Evolutionary conservation across 2,888 invertebrate genomes (phyloP).

Genomic region (Drosophila sordidula): DNA sequence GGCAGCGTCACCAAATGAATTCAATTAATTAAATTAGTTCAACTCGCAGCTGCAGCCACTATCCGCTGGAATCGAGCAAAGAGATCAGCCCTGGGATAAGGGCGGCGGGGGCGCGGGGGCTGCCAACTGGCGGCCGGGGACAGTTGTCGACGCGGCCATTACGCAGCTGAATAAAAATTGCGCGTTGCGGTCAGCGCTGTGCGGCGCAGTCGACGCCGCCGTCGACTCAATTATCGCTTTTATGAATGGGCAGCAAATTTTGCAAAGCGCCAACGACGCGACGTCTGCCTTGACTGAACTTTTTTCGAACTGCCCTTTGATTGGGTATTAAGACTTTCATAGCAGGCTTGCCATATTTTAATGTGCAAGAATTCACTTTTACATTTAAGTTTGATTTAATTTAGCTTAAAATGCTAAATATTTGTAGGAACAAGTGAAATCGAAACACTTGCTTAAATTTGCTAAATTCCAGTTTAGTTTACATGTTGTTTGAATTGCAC

Average conservation of each 20-base stretch:
- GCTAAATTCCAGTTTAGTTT: too few species aligned
- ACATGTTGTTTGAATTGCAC: too few species aligned
- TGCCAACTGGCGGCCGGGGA: neutral
- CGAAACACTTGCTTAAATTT: neutral
- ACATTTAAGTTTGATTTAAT: too few species aligned
- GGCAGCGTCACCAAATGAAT: conserved; percentile 70
- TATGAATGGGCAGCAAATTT: conserved; percentile 74
- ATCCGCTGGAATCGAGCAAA: conserved; percentile 15
- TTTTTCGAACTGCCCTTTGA: conserved; percentile 19
- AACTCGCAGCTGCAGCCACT: conserved; percentile 55
- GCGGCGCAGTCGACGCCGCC: conserved; percentile 24
- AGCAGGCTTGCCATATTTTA: neutral
- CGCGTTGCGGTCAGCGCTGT: conserved; percentile 50
- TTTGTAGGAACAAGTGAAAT: neutral
- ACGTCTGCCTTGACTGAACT: conserved; percentile 40
- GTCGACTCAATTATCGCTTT: conserved; percentile 74
- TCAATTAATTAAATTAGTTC: conserved; percentile 80
- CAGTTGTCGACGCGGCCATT: conserved; percentile 55
- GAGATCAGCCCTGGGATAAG: conserved; percentile 8
- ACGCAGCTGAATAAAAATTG: conserved; percentile 56
- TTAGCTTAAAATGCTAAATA: neutral
- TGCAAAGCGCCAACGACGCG: conserved; percentile 54
- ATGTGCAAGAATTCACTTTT: too few species aligned
- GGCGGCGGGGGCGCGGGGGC: neutral
- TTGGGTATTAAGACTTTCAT: neutral